Conservation (phyloP, 2,888 invertebrate species). For the Rambutsinella grinnellia region DNA sequence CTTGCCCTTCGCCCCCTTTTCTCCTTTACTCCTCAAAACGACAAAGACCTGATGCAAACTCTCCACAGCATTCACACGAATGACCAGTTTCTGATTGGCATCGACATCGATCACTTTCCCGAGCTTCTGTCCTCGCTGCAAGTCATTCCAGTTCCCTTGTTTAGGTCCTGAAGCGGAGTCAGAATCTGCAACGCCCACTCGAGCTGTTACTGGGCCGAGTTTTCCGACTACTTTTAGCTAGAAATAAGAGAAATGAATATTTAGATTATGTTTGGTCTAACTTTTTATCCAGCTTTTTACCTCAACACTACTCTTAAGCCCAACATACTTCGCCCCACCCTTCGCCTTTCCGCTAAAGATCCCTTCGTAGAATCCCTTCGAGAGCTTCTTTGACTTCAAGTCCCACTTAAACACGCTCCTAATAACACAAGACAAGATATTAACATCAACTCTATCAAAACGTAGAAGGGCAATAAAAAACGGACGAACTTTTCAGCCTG, state of each 20-base stretch:
- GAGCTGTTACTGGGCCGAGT: conserved; percentile 81
- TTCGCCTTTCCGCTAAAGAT: conserved; percentile 58
- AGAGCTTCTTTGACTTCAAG: conserved; percentile 80
- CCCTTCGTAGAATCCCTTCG: conserved; percentile 85
- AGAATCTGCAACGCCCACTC: conserved; percentile 90
- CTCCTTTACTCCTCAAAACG: conserved; percentile 77
- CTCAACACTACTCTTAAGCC: conserved; percentile 68
- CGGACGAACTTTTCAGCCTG: too few species aligned
- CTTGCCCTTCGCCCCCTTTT: too few species aligned
- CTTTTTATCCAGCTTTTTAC: conserved; percentile 57
- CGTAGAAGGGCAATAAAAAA: neutral
- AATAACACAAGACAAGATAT: conserved; percentile 36
- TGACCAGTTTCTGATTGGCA: conserved; percentile 84
- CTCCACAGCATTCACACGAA: conserved; percentile 67
- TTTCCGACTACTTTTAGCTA: conserved; percentile 81
- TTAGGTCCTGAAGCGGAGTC: conserved; percentile 80
- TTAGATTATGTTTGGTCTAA: neutral
- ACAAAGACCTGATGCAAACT: conserved; percentile 87
- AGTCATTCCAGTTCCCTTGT: conserved; percentile 61
- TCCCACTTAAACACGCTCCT: conserved; percentile 83
- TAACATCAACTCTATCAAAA: neutral
- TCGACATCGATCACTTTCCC: conserved; percentile 79
- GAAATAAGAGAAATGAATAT: conserved; percentile 68
- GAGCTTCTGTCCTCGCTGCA: conserved; percentile 82
- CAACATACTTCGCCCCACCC: conserved; percentile 67